These are phyloP conservation scores for Oxygymnocypris stewartii DNA, from an alignment of 2,113 vertebrate genomes.

Conservation along the genomic window DNA sequence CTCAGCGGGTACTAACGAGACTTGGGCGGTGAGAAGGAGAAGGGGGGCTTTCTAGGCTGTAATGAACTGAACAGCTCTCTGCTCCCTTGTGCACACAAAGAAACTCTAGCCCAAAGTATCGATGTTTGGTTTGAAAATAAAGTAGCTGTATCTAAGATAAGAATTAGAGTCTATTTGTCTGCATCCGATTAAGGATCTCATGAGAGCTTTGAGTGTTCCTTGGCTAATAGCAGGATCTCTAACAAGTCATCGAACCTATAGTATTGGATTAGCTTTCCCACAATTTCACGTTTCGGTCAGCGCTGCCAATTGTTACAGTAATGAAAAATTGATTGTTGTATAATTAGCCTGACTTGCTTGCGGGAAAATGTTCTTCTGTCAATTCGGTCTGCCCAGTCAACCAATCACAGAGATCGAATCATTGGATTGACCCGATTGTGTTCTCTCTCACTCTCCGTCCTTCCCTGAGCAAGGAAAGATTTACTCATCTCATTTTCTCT, in stretches of 20 bases:
- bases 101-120: neutral
- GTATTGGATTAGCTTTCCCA: conserved; percentile 42
- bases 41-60: neutral
- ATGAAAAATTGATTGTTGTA: conserved; percentile 56
- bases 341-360: conserved; percentile 45
- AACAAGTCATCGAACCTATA: conserved; percentile 17
- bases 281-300: conserved; percentile 1
- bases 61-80: conserved; percentile 4
- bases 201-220: conserved; percentile 11
- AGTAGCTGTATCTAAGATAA: conserved; percentile 21
- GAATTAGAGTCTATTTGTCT: conserved; percentile 28
- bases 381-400: neutral
- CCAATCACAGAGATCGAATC: conserved; percentile 37
- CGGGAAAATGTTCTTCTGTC: neutral
- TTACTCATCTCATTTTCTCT: conserved; percentile 50
- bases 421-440: conserved; percentile 43
- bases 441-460: conserved; percentile 11
- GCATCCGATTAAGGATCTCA: neutral
- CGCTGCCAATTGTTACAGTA: conserved; percentile 47
- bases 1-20: conserved; percentile 20
- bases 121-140: conserved; percentile 1
- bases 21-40: conserved; percentile 6
- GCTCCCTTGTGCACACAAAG: neutral
- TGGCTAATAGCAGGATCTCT: conserved; percentile 32
- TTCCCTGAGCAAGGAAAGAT: conserved; percentile 37